A percentile compares a stretch with the other conserved stretches of the same genome.
Conservation (phyloP, 2,113 vertebrate species). For the Perognathus longimembris region DNA sequence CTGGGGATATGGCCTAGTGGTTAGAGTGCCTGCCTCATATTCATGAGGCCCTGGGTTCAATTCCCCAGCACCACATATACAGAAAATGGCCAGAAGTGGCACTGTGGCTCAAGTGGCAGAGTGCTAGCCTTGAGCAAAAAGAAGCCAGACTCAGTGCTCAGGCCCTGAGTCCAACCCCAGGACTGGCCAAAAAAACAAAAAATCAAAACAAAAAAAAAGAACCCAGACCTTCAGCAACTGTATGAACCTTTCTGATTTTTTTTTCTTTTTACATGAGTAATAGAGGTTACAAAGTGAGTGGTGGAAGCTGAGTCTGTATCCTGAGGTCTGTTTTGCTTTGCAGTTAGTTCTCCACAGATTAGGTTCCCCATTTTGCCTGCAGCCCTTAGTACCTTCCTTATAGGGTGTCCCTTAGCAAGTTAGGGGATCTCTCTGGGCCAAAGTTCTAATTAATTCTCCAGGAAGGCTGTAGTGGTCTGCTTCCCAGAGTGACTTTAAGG, state of each 20-base stretch:
- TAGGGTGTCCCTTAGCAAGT: slow-evolving; percentile 31
- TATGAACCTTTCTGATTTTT: not conserved
- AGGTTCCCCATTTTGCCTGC: no score
- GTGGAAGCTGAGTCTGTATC: not conserved
- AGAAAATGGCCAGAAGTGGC: no score
- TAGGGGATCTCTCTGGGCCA: not conserved
- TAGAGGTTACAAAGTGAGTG: not conserved
- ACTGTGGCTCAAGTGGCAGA: no score
- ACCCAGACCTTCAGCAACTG: not conserved
- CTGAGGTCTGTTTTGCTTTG: not conserved
- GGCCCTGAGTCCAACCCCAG: no score
- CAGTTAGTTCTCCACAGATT: not conserved
- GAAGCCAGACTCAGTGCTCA: no score
- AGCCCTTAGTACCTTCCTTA: not conserved
- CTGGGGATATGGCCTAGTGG: no score
- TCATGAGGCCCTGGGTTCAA: no score
- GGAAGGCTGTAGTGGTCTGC: slow-evolving; percentile 1
- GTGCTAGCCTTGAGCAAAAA: no score
- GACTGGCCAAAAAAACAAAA: no score
- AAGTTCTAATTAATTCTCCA: slow-evolving; percentile 52
- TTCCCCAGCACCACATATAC: no score
- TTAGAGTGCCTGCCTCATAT: no score
- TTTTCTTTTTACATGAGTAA: not conserved
- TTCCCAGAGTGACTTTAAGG: not conserved
- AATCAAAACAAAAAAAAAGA: no score